phyloP scores from a whole-genome alignment of 2,797 vertebrate genomes.

The Gobionotothen gibberifrons region DNA sequence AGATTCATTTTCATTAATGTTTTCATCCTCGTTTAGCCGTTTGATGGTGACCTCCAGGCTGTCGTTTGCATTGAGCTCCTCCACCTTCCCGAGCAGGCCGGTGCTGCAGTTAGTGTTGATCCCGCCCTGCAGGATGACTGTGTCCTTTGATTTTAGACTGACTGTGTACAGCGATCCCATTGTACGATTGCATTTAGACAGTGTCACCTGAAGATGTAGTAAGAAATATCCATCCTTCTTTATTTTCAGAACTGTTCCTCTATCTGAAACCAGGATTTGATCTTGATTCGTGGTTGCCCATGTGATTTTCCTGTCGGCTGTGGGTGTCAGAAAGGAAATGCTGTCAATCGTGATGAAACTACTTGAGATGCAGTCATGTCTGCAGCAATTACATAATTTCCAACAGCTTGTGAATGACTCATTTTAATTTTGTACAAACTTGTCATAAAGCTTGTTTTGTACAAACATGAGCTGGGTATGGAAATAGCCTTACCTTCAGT shows the following conservation, averaged over 20 bases:
- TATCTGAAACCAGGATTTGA: accelerated
- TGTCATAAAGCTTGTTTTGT: background rate
- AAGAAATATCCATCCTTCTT: conserved; percentile 69
- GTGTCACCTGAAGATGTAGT: conserved; percentile 71
- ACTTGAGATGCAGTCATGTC: background rate
- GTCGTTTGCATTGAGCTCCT: accelerated
- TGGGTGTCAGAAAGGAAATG: conserved; percentile 19
- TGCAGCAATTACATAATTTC: accelerated
- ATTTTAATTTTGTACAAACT: background rate
- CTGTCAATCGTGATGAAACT: background rate
- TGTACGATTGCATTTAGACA: accelerated
- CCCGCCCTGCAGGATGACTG: background rate
- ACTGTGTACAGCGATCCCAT: accelerated
- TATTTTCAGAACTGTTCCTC: accelerated
- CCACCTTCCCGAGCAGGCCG: conserved; percentile 61
- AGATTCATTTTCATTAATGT: accelerated
- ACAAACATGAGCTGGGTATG: background rate
- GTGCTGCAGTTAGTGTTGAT: conserved; percentile 53
- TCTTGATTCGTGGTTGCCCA: accelerated
- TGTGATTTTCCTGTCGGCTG: accelerated
- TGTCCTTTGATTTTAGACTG: accelerated
- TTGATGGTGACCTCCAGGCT: conserved; percentile 4
- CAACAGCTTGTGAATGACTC: background rate
- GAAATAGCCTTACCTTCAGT: background rate
- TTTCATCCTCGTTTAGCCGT: accelerated